Evolutionary conservation across 1,140 invertebrate genomes (phyloP).

Genomic region (Neotoxoptera formosana): DNA sequence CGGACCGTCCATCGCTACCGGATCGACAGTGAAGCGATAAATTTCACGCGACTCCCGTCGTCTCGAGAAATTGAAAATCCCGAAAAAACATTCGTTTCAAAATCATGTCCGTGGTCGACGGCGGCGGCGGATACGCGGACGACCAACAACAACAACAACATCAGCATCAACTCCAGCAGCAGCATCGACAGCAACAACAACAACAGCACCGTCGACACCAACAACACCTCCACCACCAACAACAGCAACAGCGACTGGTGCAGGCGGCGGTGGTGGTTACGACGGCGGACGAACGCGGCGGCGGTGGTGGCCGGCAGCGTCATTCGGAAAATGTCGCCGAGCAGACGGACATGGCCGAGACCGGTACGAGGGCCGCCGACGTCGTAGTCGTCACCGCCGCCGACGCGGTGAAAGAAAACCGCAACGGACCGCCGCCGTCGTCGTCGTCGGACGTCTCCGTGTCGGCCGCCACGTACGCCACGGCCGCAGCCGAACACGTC

Average conservation of each 20-base stretch:
- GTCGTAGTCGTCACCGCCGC: slow-evolving; percentile 65
- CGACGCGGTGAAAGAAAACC: slow-evolving; percentile 68
- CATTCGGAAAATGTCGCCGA: slow-evolving; percentile 72
- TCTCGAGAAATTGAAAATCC: neutral
- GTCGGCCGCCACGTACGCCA: slow-evolving; percentile 61
- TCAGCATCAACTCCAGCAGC: neutral
- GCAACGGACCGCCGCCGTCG: slow-evolving; percentile 66
- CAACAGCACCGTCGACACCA: neutral
- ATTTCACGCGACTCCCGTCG: neutral
- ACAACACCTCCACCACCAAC: neutral
- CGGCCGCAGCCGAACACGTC: slow-evolving; percentile 63
- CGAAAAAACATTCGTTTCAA: neutral
- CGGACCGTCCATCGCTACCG: neutral
- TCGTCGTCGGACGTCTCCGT: slow-evolving; percentile 64
- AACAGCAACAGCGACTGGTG: slow-evolving; percentile 12
- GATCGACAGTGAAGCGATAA: neutral
- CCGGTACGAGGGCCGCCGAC: slow-evolving; percentile 69
- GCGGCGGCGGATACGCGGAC: neutral
- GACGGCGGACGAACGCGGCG: slow-evolving; percentile 35
- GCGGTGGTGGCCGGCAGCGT: slow-evolving; percentile 48
- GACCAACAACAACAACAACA: neutral
- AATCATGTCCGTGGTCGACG: slow-evolving; percentile 6
- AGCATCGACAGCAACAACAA: neutral
- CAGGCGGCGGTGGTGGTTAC: neutral
- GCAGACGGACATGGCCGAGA: slow-evolving; percentile 72